These are phyloP conservation scores for Byasa hedistus DNA, from an alignment of 2,888 invertebrate genomes.

Conservation along the genomic window DNA sequence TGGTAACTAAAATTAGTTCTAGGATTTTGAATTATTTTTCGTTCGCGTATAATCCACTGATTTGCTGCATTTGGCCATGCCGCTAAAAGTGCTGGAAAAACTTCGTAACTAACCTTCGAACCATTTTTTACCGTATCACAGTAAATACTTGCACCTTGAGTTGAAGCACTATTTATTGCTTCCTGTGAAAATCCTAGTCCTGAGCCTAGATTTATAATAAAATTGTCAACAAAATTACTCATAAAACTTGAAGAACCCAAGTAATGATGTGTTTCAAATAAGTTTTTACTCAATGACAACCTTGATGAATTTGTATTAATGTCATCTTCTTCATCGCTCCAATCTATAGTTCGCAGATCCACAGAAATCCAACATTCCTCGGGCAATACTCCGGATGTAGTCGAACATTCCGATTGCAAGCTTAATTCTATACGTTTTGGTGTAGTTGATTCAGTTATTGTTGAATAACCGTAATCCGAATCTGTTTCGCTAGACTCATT, in stretches of 20 bases:
- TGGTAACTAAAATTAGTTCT: conserved; percentile 79
- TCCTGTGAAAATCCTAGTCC: conserved; percentile 79
- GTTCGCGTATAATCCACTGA: conserved; percentile 82
- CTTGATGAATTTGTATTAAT: conserved; percentile 54
- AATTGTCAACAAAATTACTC: conserved; percentile 83
- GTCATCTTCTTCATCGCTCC: conserved; percentile 69
- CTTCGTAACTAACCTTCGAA: conserved; percentile 78
- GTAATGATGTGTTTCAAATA: conserved; percentile 74
- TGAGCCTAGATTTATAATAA: conserved; percentile 80
- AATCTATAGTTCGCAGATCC: conserved; percentile 62
- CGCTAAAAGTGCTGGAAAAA: conserved; percentile 85
- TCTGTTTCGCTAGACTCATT: conserved; percentile 76
- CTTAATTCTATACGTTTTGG: conserved; percentile 77
- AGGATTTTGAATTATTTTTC: conserved; percentile 78
- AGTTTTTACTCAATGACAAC: conserved; percentile 52
- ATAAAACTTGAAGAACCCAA: conserved; percentile 84
- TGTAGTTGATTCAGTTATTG: conserved; percentile 80
- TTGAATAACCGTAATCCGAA: conserved; percentile 82
- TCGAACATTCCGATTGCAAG: conserved; percentile 55
- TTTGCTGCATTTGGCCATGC: conserved; percentile 86
- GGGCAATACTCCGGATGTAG: conserved; percentile 73
- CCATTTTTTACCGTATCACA: conserved; percentile 75
- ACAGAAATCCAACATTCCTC: conserved; percentile 73
- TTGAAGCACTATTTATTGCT: conserved; percentile 77
- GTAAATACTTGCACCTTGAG: conserved; percentile 84